These are phyloP conservation scores for Lepidurus couesii DNA, from an alignment of 1,140 invertebrate genomes.

Conservation along the genomic window DNA sequence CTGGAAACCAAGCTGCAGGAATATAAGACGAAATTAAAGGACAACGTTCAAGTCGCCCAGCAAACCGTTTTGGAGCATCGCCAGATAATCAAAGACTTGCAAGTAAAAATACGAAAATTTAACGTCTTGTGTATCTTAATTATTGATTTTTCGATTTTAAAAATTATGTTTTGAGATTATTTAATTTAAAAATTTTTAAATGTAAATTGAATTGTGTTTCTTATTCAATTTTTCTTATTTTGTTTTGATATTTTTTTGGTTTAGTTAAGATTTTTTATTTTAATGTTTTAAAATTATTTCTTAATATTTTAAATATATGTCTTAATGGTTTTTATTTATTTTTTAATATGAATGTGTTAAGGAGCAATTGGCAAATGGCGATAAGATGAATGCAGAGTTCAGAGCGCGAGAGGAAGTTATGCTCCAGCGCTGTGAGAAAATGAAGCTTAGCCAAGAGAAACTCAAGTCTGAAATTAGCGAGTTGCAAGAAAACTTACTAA, in stretches of 20 bases:
- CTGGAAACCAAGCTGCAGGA: neutral
- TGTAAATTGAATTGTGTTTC: too few species aligned
- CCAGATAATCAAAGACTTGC: neutral
- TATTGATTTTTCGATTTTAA: neutral
- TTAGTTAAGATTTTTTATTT: too few species aligned
- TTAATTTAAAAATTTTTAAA: too few species aligned
- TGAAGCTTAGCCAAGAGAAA: neutral
- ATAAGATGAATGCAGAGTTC: neutral
- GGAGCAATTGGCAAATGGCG: neutral
- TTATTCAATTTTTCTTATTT: too few species aligned
- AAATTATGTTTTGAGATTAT: too few species aligned
- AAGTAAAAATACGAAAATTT: neutral
- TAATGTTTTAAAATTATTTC: too few species aligned
- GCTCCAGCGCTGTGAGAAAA: neutral
- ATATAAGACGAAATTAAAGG: neutral
- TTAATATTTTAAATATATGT: too few species aligned
- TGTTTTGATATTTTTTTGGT: too few species aligned
- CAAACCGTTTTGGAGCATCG: neutral
- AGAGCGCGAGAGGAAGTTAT: neutral
- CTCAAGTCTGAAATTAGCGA: neutral
- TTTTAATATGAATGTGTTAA: neutral
- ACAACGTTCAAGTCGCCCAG: neutral
- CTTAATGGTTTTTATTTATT: too few species aligned
- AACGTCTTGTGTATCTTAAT: neutral
- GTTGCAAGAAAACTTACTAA: neutral